phyloP scores from a whole-genome alignment of 2,113 vertebrate species.

The Chascanopsetta lugubris region DNA sequence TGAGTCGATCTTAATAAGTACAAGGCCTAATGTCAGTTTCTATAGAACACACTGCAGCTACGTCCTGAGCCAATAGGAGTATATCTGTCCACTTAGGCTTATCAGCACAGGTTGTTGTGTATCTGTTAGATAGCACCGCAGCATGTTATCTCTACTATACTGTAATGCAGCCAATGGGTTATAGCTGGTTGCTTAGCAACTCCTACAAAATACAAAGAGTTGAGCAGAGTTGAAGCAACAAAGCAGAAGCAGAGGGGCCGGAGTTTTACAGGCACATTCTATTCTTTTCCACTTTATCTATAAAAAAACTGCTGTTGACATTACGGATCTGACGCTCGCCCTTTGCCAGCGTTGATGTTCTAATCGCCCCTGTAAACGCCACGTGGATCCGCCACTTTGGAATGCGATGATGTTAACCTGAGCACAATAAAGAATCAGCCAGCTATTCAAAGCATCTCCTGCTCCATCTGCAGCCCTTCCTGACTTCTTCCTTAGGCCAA shows the following conservation, averaged over 20 bases:
- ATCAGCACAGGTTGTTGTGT: constrained; percentile 46
- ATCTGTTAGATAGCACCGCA: constrained; percentile 48
- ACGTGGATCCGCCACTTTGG: constrained; percentile 57
- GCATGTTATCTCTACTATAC: constrained; percentile 50
- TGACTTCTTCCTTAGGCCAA: constrained; percentile 9
- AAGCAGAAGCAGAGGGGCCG: constrained; percentile 31
- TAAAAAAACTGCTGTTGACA: constrained; percentile 49
- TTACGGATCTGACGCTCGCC: constrained; percentile 22
- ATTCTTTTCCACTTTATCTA: constrained; percentile 52
- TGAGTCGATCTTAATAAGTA: constrained; percentile 23
- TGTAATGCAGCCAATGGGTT: constrained; percentile 51
- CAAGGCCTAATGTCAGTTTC: constrained; percentile 9
- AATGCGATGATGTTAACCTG: constrained; percentile 46
- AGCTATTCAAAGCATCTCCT: constrained; percentile 31
- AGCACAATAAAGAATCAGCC: constrained; percentile 32
- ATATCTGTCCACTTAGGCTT: constrained; percentile 31
- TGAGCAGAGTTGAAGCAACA: constrained; percentile 29
- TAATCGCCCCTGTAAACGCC: constrained; percentile 61
- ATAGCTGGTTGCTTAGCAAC: constrained; percentile 71
- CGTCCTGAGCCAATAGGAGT: constrained; percentile 19
- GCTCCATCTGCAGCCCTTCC: background rate
- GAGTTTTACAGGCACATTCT: constrained; percentile 47
- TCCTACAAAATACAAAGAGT: constrained; percentile 61
- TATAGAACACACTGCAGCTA: background rate
- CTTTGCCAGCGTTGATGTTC: constrained; percentile 46